A percentile compares a stretch with the other conserved stretches of the same genome.
phyloP scores from a whole-genome alignment of 2,888 invertebrate species.

The Bombylius discolor region DNA sequence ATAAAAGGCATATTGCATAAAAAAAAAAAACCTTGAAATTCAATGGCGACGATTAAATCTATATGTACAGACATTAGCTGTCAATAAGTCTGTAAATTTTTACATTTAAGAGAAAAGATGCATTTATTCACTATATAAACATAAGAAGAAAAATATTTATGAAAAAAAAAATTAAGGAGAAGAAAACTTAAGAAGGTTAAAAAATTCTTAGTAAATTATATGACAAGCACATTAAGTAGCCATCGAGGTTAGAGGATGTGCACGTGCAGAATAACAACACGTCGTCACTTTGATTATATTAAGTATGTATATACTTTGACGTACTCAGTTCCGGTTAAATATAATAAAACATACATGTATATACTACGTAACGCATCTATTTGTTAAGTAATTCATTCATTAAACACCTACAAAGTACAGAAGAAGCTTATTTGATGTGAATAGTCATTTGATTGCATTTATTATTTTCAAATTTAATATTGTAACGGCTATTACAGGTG shows the following conservation, averaged over 20 bases:
- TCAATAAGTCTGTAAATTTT: slow-evolving; percentile 3
- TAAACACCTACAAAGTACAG: too few species aligned
- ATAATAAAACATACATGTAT: background rate
- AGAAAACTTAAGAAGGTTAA: background rate
- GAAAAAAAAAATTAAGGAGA: too few species aligned
- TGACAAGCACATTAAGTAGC: slow-evolving; percentile 6
- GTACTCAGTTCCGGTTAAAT: slow-evolving; percentile 11
- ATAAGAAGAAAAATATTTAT: too few species aligned
- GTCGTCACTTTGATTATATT: background rate
- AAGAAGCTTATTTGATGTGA: too few species aligned
- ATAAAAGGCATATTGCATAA: too few species aligned
- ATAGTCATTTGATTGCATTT: too few species aligned
- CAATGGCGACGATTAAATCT: background rate
- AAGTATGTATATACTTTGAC: background rate
- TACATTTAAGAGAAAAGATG: background rate
- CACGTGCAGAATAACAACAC: slow-evolving; percentile 8
- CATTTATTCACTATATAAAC: background rate
- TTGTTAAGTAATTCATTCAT: too few species aligned
- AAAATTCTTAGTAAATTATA: slow-evolving; percentile 3
- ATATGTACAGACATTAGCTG: background rate
- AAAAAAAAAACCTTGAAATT: background rate
- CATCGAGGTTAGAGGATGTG: slow-evolving; percentile 6
- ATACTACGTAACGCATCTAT: background rate
- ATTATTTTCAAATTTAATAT: too few species aligned
- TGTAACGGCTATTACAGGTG: too few species aligned